These are phyloP conservation scores for Pedicia rivosa DNA, from an alignment of 2,888 invertebrate genomes.

Conservation along the genomic window DNA sequence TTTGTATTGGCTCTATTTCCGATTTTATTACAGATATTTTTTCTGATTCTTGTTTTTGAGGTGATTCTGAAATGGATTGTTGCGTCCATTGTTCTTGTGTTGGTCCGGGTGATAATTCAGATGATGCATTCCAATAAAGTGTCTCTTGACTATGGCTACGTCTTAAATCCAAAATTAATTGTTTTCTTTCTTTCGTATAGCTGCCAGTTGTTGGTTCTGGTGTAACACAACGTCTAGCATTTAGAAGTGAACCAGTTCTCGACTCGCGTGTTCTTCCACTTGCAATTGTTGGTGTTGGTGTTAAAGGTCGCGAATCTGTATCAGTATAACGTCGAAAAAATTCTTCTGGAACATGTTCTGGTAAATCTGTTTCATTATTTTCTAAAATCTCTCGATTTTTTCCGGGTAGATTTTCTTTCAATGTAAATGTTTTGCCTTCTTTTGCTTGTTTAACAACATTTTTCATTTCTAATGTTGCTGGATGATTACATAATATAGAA, in stretches of 20 bases:
- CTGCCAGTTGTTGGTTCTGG: constrained; percentile 45
- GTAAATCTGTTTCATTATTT: constrained; percentile 10
- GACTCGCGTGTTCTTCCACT: constrained; percentile 50
- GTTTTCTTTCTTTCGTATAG: constrained; percentile 35
- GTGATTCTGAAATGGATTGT: background rate
- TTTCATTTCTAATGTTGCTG: constrained; percentile 55
- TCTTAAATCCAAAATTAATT: constrained; percentile 52
- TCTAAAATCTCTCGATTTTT: constrained; percentile 21
- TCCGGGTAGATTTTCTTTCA: no score
- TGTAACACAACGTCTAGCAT: constrained; percentile 46
- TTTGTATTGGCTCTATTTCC: background rate
- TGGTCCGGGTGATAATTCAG: constrained; percentile 27
- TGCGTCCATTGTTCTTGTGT: background rate
- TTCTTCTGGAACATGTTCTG: constrained; percentile 58
- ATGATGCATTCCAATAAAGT: constrained; percentile 34
- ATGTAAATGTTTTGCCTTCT: constrained; percentile 32
- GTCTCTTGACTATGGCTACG: constrained; percentile 34
- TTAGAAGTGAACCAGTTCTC: constrained; percentile 35
- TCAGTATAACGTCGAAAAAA: constrained; percentile 66
- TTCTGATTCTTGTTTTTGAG: background rate
- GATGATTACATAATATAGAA: constrained; percentile 74
- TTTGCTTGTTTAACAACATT: constrained; percentile 55
- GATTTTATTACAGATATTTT: background rate
- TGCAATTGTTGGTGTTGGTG: constrained; percentile 61
- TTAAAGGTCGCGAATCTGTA: constrained; percentile 67